A percentile compares a stretch with the other conserved stretches of the same genome.
These are phyloP conservation scores for Netelia virgata DNA, from an alignment of 2,888 invertebrate species.

Conservation along the genomic window DNA sequence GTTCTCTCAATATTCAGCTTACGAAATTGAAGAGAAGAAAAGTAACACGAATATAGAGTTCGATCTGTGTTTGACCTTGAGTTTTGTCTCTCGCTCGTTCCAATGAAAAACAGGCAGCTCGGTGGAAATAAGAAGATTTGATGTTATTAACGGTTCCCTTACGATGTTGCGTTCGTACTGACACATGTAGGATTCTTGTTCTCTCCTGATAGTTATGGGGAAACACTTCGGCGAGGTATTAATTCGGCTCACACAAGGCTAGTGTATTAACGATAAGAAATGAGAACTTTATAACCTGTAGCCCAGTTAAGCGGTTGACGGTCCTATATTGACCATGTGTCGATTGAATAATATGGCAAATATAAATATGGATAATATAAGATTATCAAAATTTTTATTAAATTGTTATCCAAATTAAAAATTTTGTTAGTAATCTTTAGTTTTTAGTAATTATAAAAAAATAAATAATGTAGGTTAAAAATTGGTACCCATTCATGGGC, in stretches of 20 bases:
- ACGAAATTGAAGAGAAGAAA: too few relatives aligned
- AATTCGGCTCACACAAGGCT: too few relatives aligned
- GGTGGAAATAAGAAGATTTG: too few relatives aligned
- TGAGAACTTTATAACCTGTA: background rate
- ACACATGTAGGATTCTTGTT: too few relatives aligned
- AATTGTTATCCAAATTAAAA: too few relatives aligned
- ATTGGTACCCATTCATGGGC: background rate
- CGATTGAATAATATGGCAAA: too few relatives aligned
- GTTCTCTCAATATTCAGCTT: slow-evolving; percentile 6
- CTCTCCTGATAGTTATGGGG: too few relatives aligned
- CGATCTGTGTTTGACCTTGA: background rate
- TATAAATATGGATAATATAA: background rate
- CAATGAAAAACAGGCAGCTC: background rate
- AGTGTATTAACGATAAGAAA: background rate
- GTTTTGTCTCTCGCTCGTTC: slow-evolving; percentile 5
- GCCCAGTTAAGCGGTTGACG: background rate
- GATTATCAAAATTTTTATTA: too few relatives aligned
- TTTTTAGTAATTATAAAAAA: background rate
- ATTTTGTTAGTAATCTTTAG: too few relatives aligned
- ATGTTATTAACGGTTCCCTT: too few relatives aligned
- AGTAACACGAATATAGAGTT: background rate
- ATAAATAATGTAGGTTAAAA: background rate
- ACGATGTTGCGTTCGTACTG: too few relatives aligned
- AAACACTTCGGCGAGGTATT: too few relatives aligned
- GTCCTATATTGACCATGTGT: background rate